Conservation (phyloP, 2,797 vertebrate species). For the Eulemur mongoz region DNA sequence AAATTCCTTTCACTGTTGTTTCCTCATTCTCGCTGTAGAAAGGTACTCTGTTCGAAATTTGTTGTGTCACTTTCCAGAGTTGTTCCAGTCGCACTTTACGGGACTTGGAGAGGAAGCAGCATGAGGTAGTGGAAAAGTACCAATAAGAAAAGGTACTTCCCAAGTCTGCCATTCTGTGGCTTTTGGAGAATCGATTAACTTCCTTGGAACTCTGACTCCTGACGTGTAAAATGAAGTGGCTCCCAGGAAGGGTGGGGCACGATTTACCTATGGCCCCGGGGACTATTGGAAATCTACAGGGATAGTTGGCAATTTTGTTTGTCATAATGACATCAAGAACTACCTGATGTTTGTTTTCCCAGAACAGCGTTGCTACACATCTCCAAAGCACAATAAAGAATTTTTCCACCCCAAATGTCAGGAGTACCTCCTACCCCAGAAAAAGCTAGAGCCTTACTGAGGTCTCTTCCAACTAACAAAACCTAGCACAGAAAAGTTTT, state of each 20-base stretch:
- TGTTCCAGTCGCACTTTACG: not conserved
- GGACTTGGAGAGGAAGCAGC: not conserved
- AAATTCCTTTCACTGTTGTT: not conserved
- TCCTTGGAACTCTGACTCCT: not conserved
- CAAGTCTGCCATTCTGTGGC: not conserved
- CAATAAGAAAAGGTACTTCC: not conserved
- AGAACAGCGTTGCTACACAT: not conserved
- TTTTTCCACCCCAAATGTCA: not conserved
- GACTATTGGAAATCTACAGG: not conserved
- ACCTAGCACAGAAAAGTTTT: not conserved
- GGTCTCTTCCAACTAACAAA: not conserved
- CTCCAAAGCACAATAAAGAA: not conserved
- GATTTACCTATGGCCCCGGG: not conserved
- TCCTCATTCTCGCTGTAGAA: not conserved
- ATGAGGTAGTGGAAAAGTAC: not conserved
- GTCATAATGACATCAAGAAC: not conserved
- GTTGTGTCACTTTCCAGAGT: not conserved
- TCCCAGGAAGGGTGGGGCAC: not conserved
- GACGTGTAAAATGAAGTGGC: not conserved
- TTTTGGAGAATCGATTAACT: not conserved
- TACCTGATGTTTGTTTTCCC: not conserved
- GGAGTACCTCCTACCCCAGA: not conserved
- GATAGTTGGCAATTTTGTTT: not conserved
- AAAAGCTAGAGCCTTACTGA: not conserved
- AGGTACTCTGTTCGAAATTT: not conserved